Evolutionary conservation across 2,797 vertebrate genomes (phyloP), one percentile per base, ranked within the genome.

Genomic region (Sorex maritimensis): DNA sequence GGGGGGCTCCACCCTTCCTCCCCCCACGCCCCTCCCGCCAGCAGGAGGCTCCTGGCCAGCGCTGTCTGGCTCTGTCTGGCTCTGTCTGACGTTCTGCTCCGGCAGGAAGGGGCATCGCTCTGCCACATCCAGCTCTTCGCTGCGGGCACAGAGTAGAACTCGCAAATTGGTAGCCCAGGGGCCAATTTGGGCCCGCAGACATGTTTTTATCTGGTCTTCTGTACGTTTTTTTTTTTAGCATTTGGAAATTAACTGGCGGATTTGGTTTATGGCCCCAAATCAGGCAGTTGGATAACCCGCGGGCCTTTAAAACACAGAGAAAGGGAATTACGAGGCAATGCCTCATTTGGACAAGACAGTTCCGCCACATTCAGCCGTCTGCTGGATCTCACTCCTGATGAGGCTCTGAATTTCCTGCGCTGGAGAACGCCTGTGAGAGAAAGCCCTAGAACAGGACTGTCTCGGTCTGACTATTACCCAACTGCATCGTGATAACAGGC

Each of bases 211-310:
- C 71, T 92, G 75, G 61, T 73, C 63, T 58, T 94, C 69, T 14
- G n/a, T 52, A 55, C 21, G 81, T 84, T n/a, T 77, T 61, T 80
- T 34, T 34, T 34, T 34, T 34, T 34, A 79, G 58, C 52, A 80
- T 88, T 68, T 80, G 65, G 24, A 84, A 84, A 84, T 88, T 72
- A 84, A 93, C 41, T 79, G 82, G 52, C 81, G 61, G 65, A 84
- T 72, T 79, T 86, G 28, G 72, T 24, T 72, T 92, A 34, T 75
- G 74, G 21, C 58, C 84, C 69, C 34, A 65, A 89, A 69, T 75
- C 69, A 77, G 80, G 30, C 34, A 52, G 78, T 44, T 65, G 38
- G 78, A 74, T 44, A 88, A 67, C 69, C n/a, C 15, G 41, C 46
- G 65, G 41, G 58, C 26, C 1, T 21, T 28, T 28, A 26, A 30